Evolutionary conservation across 2,888 invertebrate species (phyloP).

Genomic region (Galerucella pusilla): DNA sequence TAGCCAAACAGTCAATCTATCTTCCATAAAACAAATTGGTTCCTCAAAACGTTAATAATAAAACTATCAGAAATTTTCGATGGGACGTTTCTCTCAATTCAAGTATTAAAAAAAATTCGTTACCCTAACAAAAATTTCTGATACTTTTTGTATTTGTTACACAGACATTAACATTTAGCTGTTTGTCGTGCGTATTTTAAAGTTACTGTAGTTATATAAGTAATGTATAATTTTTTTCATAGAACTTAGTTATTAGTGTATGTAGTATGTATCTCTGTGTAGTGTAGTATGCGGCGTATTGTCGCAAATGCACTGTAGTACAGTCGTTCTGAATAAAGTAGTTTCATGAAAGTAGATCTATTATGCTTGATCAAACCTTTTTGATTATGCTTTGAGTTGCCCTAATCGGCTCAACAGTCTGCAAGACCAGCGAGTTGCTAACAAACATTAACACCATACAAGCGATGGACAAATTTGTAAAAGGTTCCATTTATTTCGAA

Average conservation of each 20-base stretch:
- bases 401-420: slow-evolving; percentile 43
- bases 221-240: slow-evolving; percentile 62
- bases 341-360: slow-evolving; percentile 67
- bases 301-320: slow-evolving; percentile 67
- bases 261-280: slow-evolving; percentile 66
- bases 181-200: slow-evolving; percentile 64
- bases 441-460: slow-evolving; percentile 2
- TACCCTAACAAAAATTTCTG: slow-evolving; percentile 27
- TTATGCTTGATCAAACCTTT: slow-evolving; percentile 64
- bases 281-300: slow-evolving; percentile 61
- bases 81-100: slow-evolving; percentile 8
- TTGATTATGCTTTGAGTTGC: slow-evolving; percentile 56
- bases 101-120: slow-evolving; percentile 9
- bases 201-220: slow-evolving; percentile 63
- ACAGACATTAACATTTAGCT: slow-evolving; percentile 61
- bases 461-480: neutral
- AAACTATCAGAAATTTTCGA: slow-evolving; percentile 26
- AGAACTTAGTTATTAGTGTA: slow-evolving; percentile 61
- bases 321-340: slow-evolving; percentile 69
- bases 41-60: slow-evolving; percentile 18
- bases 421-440: slow-evolving; percentile 55
- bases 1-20: neutral
- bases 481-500: neutral
- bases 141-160: slow-evolving; percentile 47
- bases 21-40: slow-evolving; percentile 14